Conservation (phyloP, 2,888 invertebrate species). For the Calameuta idolon region DNA sequence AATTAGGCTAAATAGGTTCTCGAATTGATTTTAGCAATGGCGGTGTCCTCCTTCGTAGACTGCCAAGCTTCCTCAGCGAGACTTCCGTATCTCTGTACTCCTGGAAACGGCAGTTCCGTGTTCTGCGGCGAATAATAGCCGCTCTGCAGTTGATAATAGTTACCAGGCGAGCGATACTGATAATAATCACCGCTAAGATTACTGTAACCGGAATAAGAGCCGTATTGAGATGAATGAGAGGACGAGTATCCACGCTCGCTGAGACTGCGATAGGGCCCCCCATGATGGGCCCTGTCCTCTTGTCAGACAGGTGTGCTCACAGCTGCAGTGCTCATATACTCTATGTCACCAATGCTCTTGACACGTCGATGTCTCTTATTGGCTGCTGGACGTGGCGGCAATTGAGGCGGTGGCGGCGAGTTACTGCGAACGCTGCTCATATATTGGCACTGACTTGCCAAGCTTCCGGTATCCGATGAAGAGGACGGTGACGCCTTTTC, state of each 20-base stretch:
- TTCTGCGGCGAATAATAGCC: constrained; percentile 64
- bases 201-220: constrained; percentile 61
- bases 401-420: constrained; percentile 71
- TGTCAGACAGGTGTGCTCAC: constrained; percentile 65
- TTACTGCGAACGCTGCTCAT: constrained; percentile 70
- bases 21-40: constrained; percentile 34
- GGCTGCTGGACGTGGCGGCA: constrained; percentile 55
- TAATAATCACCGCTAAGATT: constrained; percentile 54
- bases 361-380: constrained; percentile 74
- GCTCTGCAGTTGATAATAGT: constrained; percentile 58
- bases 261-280: constrained; percentile 64
- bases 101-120: constrained; percentile 54
- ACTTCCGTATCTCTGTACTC: constrained; percentile 62
- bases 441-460: constrained; percentile 72
- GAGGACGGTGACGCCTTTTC: constrained; percentile 78
- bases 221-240: constrained; percentile 57
- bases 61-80: constrained; percentile 62
- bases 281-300: constrained; percentile 62
- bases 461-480: constrained; percentile 72
- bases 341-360: constrained; percentile 82
- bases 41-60: constrained; percentile 46
- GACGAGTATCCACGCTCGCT: constrained; percentile 64
- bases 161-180: constrained; percentile 49
- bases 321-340: constrained; percentile 64
- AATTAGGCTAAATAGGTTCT: constrained; percentile 45